phyloP scores from a whole-genome alignment of 30 jellyfish, hydroid and myxozoan genomes.

The Pelagia noctiluca region DNA sequence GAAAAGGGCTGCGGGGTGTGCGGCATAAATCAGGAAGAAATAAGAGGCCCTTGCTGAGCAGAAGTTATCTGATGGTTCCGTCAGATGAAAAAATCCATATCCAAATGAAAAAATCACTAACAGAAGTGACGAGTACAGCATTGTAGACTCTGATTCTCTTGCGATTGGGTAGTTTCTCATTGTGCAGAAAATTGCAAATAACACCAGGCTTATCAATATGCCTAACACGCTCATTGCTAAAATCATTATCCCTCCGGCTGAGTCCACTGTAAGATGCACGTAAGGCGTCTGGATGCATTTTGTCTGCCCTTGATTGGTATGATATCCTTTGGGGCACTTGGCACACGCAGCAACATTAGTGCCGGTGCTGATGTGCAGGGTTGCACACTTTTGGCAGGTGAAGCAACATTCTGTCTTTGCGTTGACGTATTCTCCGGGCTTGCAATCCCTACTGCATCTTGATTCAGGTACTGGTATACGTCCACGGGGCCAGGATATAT shows the following conservation, averaged over 20 bases:
- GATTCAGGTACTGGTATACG: conserved; percentile 55
- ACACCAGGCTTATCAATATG: conserved; percentile 20
- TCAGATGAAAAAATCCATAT: conserved; percentile 66
- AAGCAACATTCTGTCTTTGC: conserved; percentile 89
- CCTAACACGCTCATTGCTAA: conserved; percentile 53
- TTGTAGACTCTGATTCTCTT: conserved; percentile 44
- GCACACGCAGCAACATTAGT: conserved; percentile 65
- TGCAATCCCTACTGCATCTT: conserved; percentile 80
- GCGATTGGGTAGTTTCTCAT: conserved; percentile 52
- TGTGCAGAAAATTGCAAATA: conserved; percentile 14
- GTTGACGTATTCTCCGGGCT: conserved; percentile 84
- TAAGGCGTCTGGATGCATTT: conserved; percentile 76
- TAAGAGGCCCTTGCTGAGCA: conserved; percentile 77
- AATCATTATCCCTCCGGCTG: conserved; percentile 70
- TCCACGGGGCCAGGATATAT: conserved; percentile 72
- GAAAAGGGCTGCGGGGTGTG: conserved; percentile 54
- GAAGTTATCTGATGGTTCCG: conserved; percentile 55
- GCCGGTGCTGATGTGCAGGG: conserved; percentile 62
- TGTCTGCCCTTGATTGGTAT: conserved; percentile 69
- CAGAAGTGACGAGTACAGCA: conserved; percentile 34
- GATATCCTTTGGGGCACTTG: conserved; percentile 70
- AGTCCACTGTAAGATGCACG: conserved; percentile 30
- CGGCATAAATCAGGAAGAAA: conserved; percentile 59
- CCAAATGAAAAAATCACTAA: conserved; percentile 63
- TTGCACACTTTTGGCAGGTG: conserved; percentile 79